Evolutionary conservation across 1,140 invertebrate genomes (phyloP).

Genomic region (Lordiphosa clarofinis): DNA sequence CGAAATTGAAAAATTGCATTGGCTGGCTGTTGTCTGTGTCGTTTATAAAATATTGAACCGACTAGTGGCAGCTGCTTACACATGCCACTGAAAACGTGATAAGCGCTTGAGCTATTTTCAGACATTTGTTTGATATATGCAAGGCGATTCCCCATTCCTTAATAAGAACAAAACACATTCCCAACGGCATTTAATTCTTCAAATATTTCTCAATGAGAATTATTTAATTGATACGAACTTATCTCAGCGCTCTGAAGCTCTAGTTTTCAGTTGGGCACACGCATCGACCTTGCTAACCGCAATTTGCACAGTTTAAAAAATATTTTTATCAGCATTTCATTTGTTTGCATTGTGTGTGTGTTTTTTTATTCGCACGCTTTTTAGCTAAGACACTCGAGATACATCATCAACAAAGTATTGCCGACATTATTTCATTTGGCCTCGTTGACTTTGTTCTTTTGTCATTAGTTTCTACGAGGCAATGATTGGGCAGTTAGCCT

Average conservation of each 20-base stretch:
- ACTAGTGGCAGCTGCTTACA: slow-evolving; percentile 20
- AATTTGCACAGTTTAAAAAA: slow-evolving; percentile 7
- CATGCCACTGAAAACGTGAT: slow-evolving; percentile 21
- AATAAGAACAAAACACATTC: not conserved
- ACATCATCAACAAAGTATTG: too few relatives aligned
- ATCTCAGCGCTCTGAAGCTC: slow-evolving; percentile 8
- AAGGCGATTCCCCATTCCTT: slow-evolving; percentile 17
- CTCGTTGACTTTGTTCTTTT: too few relatives aligned
- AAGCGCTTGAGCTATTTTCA: slow-evolving; percentile 55
- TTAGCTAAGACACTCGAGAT: too few relatives aligned
- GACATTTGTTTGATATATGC: slow-evolving; percentile 41
- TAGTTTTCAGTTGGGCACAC: slow-evolving; percentile 3
- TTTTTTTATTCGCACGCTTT: not conserved
- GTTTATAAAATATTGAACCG: slow-evolving; percentile 60
- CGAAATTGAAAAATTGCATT: slow-evolving; percentile 72
- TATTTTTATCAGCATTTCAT: slow-evolving; percentile 8
- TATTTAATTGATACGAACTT: slow-evolving; percentile 3
- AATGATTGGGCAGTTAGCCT: too few relatives aligned
- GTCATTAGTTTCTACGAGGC: too few relatives aligned
- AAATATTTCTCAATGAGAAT: slow-evolving; percentile 16
- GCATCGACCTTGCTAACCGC: slow-evolving; percentile 20
- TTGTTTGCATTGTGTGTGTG: slow-evolving; percentile 18
- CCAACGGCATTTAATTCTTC: slow-evolving; percentile 26
- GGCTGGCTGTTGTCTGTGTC: slow-evolving; percentile 26
- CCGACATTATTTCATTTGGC: too few relatives aligned